Percentiles rank a stretch among this genome's conserved stretches.
These are phyloP conservation scores for Platysteira castanea DNA, from an alignment of 2,113 vertebrate species.

Conservation along the genomic window DNA sequence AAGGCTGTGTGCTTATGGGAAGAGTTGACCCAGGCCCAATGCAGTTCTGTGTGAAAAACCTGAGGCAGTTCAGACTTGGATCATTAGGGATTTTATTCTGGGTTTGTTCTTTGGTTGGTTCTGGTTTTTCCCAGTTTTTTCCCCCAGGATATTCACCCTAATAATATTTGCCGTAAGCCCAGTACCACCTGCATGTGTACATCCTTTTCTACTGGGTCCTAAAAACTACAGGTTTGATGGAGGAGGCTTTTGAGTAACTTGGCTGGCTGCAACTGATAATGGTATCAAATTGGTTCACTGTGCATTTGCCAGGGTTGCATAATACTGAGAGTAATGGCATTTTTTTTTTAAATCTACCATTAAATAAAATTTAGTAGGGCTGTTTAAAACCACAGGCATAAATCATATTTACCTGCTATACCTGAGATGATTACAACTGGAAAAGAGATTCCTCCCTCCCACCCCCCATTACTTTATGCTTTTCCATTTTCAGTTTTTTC, in stretches of 20 bases:
- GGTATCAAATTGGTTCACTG: rapidly evolving
- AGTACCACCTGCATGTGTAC: not conserved
- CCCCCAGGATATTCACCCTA: not conserved
- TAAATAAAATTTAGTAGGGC: not conserved
- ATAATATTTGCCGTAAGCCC: not conserved
- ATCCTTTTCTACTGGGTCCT: not conserved
- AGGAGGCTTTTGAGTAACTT: not conserved
- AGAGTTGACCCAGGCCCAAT: not conserved
- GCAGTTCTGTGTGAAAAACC: not conserved
- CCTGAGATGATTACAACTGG: not conserved
- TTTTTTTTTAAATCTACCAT: not conserved
- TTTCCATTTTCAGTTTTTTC: not conserved
- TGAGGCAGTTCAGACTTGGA: not conserved
- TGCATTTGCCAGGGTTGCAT: not conserved
- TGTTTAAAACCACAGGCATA: not conserved
- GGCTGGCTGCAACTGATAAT: not conserved
- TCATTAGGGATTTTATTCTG: not conserved
- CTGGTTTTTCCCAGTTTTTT: not conserved
- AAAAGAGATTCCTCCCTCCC: not conserved
- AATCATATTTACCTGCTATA: not conserved
- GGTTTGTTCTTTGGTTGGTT: not conserved
- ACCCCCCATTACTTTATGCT: not conserved
- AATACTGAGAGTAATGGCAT: not conserved
- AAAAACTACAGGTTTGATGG: not conserved
- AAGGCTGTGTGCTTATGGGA: not conserved